phyloP scores from a whole-genome alignment of 1,140 invertebrate species.

The Melanaphis sacchari region DNA sequence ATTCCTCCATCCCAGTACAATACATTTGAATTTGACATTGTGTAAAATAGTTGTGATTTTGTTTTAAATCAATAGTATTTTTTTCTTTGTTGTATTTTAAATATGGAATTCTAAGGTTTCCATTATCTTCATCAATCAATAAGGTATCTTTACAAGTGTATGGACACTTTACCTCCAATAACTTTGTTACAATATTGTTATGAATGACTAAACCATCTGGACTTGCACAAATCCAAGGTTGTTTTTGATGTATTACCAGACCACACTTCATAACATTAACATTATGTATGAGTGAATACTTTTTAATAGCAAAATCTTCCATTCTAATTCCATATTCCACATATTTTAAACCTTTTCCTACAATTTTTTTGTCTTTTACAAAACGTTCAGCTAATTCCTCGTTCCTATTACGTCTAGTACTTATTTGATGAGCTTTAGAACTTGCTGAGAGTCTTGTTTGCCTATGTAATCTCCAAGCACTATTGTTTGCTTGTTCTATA shows the following conservation, averaged over 20 bases:
- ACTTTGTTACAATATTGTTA: neutral
- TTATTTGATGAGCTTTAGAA: slow-evolving; percentile 53
- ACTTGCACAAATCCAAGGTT: slow-evolving; percentile 53
- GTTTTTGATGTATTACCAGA: slow-evolving; percentile 41
- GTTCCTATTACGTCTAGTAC: slow-evolving; percentile 28
- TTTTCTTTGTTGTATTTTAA: slow-evolving; percentile 30
- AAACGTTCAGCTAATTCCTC: slow-evolving; percentile 30
- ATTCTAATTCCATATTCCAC: slow-evolving; percentile 45
- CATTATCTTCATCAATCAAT: slow-evolving; percentile 36
- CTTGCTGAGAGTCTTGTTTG: slow-evolving; percentile 44
- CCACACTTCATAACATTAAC: slow-evolving; percentile 48
- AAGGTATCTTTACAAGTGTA: slow-evolving; percentile 51
- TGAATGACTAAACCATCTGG: slow-evolving; percentile 45
- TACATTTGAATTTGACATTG: slow-evolving; percentile 53
- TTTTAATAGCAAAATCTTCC: slow-evolving; percentile 49
- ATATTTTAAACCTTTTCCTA: slow-evolving; percentile 50
- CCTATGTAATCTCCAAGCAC: slow-evolving; percentile 19
- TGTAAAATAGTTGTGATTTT: slow-evolving; percentile 39
- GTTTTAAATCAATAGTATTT: slow-evolving; percentile 33
- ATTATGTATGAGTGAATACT: slow-evolving; percentile 38
- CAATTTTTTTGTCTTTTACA: slow-evolving; percentile 38
- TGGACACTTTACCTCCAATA: slow-evolving; percentile 52
- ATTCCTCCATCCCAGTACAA: slow-evolving; percentile 41
- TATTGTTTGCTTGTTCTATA: slow-evolving; percentile 36
- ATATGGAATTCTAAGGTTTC: slow-evolving; percentile 30